A percentile compares a stretch with the other conserved stretches of the same genome.
These are phyloP conservation scores for Mastacembelus armatus DNA, from an alignment of 2,797 vertebrate species.

Conservation along the genomic window DNA sequence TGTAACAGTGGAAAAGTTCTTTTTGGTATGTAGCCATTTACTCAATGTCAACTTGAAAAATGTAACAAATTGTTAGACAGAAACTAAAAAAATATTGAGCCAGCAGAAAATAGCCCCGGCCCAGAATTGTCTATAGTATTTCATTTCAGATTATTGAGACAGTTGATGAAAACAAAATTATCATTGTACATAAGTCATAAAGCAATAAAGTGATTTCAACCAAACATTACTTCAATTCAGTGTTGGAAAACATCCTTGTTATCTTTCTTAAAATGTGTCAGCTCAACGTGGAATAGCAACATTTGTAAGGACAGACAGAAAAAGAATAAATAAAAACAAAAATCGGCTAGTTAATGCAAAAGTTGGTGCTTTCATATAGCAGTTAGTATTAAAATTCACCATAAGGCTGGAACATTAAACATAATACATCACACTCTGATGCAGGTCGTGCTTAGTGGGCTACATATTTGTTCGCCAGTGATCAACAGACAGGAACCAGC, in stretches of 20 bases:
- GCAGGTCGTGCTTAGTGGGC: constrained; percentile 24
- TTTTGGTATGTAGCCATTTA: background rate
- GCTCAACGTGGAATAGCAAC: constrained; percentile 1
- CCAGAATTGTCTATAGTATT: too few relatives aligned
- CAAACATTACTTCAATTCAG: background rate
- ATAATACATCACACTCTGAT: constrained; percentile 3
- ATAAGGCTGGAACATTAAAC: constrained; percentile 23
- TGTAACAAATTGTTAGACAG: background rate
- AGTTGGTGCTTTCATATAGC: constrained; percentile 11
- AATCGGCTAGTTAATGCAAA: constrained; percentile 23
- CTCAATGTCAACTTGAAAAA: constrained; percentile 4
- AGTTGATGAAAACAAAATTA: background rate
- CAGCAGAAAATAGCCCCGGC: background rate
- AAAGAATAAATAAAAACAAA: constrained; percentile 2
- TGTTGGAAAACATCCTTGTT: background rate
- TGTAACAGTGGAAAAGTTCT: background rate
- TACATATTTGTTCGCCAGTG: constrained; percentile 24
- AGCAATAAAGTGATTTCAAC: constrained; percentile 1
- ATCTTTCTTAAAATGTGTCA: constrained; percentile 1
- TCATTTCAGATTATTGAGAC: constrained; percentile 2
- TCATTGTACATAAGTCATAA: background rate
- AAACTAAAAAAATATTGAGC: constrained; percentile 1
- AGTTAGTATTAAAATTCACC: constrained; percentile 13
- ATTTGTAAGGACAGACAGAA: background rate
- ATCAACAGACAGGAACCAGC: constrained; percentile 22